Conservation (phyloP, 2,797 vertebrate species). For the Pteronotus mesoamericanus region DNA sequence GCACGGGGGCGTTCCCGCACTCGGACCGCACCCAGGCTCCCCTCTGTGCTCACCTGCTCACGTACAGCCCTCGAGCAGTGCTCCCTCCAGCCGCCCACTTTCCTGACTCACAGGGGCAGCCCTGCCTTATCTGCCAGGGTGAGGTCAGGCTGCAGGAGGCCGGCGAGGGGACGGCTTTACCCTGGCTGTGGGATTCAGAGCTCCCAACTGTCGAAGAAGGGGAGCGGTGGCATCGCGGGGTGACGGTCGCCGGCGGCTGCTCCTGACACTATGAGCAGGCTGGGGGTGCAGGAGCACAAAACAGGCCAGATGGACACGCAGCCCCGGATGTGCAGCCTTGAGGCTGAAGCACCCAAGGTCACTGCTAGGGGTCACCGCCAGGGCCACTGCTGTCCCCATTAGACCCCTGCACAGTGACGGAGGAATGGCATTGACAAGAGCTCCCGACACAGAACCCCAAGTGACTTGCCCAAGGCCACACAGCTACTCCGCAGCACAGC, state of each 20-base stretch:
- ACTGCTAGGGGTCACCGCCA: background rate
- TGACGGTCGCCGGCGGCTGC: background rate
- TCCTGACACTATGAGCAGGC: background rate
- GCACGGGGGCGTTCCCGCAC: too few species aligned
- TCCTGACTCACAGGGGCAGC: slow-evolving; percentile 47
- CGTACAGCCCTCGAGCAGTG: background rate
- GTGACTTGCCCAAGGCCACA: background rate
- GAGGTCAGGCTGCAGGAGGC: slow-evolving; percentile 56
- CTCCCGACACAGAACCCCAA: background rate
- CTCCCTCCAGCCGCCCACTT: background rate
- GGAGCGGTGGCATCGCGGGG: background rate
- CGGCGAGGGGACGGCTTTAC: background rate
- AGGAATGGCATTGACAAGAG: background rate
- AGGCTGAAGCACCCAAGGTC: background rate
- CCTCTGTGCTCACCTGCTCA: rapidly evolving
- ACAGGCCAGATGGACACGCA: too few species aligned
- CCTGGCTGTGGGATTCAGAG: slow-evolving; percentile 39
- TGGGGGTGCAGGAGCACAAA: rapidly evolving
- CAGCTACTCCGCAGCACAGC: background rate
- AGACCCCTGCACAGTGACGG: background rate
- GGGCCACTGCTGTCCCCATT: background rate
- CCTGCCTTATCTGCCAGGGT: background rate
- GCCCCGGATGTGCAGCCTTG: background rate
- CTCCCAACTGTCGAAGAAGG: slow-evolving; percentile 14
- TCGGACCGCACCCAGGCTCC: rapidly evolving